Percentiles rank a stretch among this genome's conserved stretches.
Conservation (phyloP, 2,113 vertebrate species). For the Narcine bancroftii region DNA sequence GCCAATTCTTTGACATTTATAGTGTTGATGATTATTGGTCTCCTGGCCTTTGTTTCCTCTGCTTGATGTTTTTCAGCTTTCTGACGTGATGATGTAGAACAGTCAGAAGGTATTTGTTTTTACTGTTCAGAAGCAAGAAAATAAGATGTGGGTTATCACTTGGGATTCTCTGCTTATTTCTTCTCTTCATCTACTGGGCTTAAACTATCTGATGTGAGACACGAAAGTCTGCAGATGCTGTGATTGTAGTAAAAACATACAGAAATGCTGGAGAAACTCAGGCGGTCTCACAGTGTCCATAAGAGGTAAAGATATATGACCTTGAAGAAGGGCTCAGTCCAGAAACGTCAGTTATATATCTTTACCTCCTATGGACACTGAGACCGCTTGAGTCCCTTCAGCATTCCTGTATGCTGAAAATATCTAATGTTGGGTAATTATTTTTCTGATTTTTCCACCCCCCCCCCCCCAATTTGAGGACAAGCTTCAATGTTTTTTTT, state of each 20-base stretch:
- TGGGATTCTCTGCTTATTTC: not conserved
- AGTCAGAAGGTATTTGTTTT: not conserved
- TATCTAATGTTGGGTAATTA: not conserved
- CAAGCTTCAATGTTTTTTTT: not conserved
- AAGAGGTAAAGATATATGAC: too few relatives aligned
- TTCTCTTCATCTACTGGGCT: not conserved
- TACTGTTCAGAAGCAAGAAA: not conserved
- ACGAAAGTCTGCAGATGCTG: too few relatives aligned
- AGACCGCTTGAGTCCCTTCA: too few relatives aligned
- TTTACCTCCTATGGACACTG: too few relatives aligned
- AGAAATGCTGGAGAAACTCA: too few relatives aligned
- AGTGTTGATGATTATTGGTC: not conserved
- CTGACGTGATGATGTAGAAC: not conserved
- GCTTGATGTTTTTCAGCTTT: not conserved
- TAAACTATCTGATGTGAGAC: too few relatives aligned
- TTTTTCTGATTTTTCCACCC: not conserved
- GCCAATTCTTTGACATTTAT: too few relatives aligned
- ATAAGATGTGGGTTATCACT: not conserved
- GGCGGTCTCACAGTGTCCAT: too few relatives aligned
- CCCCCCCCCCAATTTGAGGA: not conserved
- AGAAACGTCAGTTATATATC: too few relatives aligned
- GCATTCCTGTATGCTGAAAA: too few relatives aligned
- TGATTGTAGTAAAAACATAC: too few relatives aligned
- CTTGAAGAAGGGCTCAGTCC: too few relatives aligned
- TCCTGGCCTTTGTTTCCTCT: not conserved